Evolutionary conservation across 2,888 invertebrate species (phyloP).

Genomic region (Cyrtodaria siliqua): DNA sequence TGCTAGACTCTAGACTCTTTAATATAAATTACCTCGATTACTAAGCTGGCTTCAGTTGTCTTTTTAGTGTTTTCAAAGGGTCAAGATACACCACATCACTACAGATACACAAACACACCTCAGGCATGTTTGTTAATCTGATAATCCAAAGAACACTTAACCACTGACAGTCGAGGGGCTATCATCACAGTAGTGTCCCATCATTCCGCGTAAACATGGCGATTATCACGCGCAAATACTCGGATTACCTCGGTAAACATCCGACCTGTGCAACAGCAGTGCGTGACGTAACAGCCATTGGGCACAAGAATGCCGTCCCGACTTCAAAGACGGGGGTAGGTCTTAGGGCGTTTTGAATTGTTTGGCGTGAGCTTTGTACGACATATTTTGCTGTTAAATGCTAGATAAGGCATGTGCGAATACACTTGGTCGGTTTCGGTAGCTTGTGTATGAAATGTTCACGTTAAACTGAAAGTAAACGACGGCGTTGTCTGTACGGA

Average conservation of each 20-base stretch:
- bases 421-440: slow-evolving; percentile 17
- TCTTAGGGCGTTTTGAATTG: slow-evolving; percentile 5
- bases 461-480: too few relatives aligned
- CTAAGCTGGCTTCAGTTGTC: too few relatives aligned
- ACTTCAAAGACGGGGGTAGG: slow-evolving; percentile 16
- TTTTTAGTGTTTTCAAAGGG: too few relatives aligned
- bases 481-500: too few relatives aligned
- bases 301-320: slow-evolving; percentile 2
- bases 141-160: slow-evolving; percentile 18
- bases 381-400: slow-evolving; percentile 16
- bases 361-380: slow-evolving; percentile 32
- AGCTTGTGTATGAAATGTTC: too few relatives aligned
- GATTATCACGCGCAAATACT: slow-evolving; percentile 48
- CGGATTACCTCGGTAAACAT: slow-evolving; percentile 49
- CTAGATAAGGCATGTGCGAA: slow-evolving; percentile 43
- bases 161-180: slow-evolving; percentile 27
- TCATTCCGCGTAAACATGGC: slow-evolving; percentile 40
- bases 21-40: too few relatives aligned
- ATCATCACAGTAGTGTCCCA: slow-evolving; percentile 34
- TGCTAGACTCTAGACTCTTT: too few relatives aligned
- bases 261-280: background rate
- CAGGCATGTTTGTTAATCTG: too few relatives aligned
- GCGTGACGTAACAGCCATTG: slow-evolving; percentile 39
- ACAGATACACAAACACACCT: too few relatives aligned
- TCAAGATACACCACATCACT: too few relatives aligned